Conservation (phyloP, 2,888 invertebrate genomes). For the Schizotus pectinicornis region DNA sequence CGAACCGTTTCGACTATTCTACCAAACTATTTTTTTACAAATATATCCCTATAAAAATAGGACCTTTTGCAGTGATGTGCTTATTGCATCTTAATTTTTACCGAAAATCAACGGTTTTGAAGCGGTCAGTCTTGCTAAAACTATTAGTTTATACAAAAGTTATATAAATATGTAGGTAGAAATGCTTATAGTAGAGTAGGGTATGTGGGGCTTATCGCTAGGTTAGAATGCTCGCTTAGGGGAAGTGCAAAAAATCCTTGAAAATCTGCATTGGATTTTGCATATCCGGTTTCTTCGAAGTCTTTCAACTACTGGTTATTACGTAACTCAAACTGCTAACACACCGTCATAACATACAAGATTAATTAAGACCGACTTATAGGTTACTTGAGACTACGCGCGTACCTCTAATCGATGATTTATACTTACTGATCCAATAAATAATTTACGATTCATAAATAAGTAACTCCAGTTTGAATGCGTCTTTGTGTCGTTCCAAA, state of each 20-base stretch:
- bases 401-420: too few relatives aligned
- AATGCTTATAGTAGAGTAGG: background rate
- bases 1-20: background rate
- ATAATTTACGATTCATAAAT: background rate
- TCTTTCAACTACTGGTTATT: conserved; percentile 21
- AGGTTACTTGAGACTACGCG: conserved; percentile 20
- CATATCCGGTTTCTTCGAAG: conserved; percentile 25
- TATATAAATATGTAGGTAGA: too few relatives aligned
- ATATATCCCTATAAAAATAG: background rate
- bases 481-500: too few relatives aligned
- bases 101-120: background rate
- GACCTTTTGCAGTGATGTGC: background rate
- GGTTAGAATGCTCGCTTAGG: background rate
- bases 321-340: conserved; percentile 18
- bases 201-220: background rate
- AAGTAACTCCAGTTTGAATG: background rate
- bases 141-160: background rate
- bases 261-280: conserved; percentile 20
- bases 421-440: conserved; percentile 9
- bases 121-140: background rate
- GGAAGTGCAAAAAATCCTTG: conserved; percentile 12
- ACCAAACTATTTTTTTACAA: background rate
- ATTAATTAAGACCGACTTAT: conserved; percentile 20
- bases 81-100: background rate
- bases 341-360: conserved; percentile 24